Percentiles rank a stretch among this genome's conserved stretches.
Conservation (phyloP, 2,113 vertebrate species). For the Anolis carolinensis region DNA sequence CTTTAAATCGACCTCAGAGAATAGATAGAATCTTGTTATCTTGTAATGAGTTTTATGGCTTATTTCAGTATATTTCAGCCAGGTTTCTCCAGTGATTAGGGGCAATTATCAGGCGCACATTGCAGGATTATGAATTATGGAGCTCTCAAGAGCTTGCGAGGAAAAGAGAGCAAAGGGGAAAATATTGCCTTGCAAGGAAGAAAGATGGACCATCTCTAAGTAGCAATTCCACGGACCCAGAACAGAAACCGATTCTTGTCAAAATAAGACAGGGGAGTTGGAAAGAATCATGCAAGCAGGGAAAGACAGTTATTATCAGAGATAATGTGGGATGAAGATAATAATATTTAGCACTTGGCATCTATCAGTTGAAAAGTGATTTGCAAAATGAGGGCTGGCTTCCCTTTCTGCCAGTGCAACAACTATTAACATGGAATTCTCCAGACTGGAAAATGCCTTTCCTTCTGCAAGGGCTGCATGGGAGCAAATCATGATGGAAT, state of each 20-base stretch:
- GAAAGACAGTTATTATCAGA: constrained; percentile 19
- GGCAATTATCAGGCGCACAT: constrained; percentile 73
- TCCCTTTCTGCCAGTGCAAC: background rate
- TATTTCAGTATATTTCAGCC: constrained; percentile 78
- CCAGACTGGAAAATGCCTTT: background rate
- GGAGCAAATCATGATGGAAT: background rate
- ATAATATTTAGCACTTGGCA: rapidly evolving
- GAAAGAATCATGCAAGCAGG: background rate
- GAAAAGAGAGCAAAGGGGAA: background rate
- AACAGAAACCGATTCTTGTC: background rate
- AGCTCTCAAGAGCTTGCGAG: constrained; percentile 39
- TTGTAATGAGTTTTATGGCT: constrained; percentile 83
- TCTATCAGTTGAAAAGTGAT: background rate
- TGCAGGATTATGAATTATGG: constrained; percentile 79
- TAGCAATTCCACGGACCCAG: constrained; percentile 34
- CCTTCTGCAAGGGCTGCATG: too few relatives aligned
- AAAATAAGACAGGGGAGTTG: constrained; percentile 10
- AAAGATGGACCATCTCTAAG: constrained; percentile 58
- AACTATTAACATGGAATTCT: background rate
- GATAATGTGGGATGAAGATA: rapidly evolving
- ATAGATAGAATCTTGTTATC: constrained; percentile 81
- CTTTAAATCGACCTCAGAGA: constrained; percentile 75
- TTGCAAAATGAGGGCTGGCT: background rate
- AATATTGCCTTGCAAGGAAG: constrained; percentile 43
- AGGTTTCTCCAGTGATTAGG: constrained; percentile 79